These are phyloP conservation scores for Erinaceus europaeus DNA, from an alignment of 2,113 vertebrate genomes.

Conservation along the genomic window DNA sequence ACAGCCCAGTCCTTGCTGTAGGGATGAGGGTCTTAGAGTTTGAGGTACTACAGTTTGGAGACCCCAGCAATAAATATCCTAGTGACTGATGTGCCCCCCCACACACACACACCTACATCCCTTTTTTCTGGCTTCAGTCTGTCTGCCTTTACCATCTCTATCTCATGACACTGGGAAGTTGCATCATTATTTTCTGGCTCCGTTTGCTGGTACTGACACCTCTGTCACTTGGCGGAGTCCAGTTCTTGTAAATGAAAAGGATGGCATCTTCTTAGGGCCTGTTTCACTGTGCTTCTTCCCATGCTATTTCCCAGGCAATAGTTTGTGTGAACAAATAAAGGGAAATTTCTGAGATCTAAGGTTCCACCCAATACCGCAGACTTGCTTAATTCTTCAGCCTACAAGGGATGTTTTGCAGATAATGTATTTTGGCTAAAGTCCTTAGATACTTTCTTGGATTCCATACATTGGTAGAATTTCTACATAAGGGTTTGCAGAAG, in stretches of 20 bases:
- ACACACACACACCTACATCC: too few species aligned
- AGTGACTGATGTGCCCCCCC: too few species aligned
- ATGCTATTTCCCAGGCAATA: conserved; percentile 23
- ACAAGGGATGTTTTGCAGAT: neutral
- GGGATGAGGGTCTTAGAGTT: too few species aligned
- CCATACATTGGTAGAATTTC: conserved; percentile 21
- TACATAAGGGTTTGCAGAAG: neutral
- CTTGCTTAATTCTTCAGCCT: conserved; percentile 31
- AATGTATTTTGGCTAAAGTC: conserved; percentile 25
- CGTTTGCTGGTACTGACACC: neutral
- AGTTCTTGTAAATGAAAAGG: conserved; percentile 36
- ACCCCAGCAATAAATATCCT: neutral
- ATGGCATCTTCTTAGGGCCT: neutral
- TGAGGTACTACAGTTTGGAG: neutral
- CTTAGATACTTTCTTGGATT: conserved; percentile 52
- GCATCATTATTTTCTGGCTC: neutral
- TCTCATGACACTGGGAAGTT: too few species aligned
- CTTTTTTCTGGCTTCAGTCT: neutral
- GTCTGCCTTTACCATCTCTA: neutral
- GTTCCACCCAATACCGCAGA: conserved; percentile 40
- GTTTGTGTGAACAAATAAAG: conserved; percentile 49
- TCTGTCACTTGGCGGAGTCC: neutral
- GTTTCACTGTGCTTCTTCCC: conserved; percentile 7
- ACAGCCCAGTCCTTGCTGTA: neutral
- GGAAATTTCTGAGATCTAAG: conserved; percentile 49